Conservation (phyloP, 2,113 vertebrate species). For the Rhabdornis inornatus region DNA sequence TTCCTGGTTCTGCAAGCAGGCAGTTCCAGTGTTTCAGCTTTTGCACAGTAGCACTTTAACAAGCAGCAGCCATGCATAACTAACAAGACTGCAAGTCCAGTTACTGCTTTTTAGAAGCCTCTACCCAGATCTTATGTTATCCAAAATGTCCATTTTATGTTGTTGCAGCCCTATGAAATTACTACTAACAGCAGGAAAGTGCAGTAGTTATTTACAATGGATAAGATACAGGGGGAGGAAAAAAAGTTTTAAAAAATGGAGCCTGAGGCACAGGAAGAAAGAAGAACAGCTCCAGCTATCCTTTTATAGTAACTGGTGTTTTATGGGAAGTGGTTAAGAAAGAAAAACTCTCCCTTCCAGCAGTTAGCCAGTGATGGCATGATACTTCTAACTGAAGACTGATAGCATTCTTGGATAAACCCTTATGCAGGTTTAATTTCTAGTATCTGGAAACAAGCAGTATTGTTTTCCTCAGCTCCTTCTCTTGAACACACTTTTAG, state of each 20-base stretch:
- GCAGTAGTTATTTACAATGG: background rate
- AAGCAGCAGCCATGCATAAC: slow-evolving; percentile 51
- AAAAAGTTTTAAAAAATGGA: background rate
- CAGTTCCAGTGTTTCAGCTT: slow-evolving; percentile 40
- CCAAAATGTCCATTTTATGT: background rate
- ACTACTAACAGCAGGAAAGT: background rate
- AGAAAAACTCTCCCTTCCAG: slow-evolving; percentile 21
- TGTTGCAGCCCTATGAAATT: background rate
- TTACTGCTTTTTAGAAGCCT: background rate
- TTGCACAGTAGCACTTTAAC: slow-evolving; percentile 45
- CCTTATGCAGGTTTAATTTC: background rate
- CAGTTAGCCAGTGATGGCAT: background rate
- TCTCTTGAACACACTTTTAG: background rate
- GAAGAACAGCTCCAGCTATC: background rate
- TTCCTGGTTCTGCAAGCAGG: slow-evolving; percentile 27
- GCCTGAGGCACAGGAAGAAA: background rate
- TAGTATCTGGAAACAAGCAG: background rate
- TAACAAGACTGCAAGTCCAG: slow-evolving; percentile 14
- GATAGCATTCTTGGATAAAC: background rate
- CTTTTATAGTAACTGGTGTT: slow-evolving; percentile 54
- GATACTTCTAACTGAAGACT: background rate
- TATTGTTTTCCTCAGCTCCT: background rate
- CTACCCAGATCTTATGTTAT: background rate
- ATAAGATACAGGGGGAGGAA: background rate
- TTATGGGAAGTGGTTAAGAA: slow-evolving; percentile 18